phyloP scores from a whole-genome alignment of 2,797 vertebrate species.

The Ceryle rudis region DNA sequence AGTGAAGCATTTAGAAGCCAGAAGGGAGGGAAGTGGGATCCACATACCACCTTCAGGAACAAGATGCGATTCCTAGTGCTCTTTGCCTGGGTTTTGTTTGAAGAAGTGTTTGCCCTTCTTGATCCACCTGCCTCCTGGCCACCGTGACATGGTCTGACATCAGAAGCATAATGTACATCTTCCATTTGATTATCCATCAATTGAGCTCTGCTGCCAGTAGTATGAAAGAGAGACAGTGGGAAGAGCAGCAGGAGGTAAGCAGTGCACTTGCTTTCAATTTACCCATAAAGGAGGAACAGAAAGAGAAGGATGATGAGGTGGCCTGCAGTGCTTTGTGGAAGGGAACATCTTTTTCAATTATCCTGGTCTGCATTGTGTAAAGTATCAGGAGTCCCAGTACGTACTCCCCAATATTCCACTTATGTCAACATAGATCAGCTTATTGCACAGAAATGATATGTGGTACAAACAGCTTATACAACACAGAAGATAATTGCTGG shows the following conservation, averaged over 20 bases:
- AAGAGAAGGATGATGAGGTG: not conserved
- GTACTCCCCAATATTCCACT: not conserved
- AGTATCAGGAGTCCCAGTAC: not conserved
- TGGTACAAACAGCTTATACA: not conserved
- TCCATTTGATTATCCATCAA: not conserved
- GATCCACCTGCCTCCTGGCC: not conserved
- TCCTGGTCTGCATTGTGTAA: not conserved
- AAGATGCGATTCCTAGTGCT: not conserved
- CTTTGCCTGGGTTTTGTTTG: not conserved
- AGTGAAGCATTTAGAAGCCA: not conserved
- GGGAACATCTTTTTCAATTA: conserved; percentile 37
- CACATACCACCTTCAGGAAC: not conserved
- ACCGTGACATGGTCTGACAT: not conserved
- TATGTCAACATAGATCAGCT: not conserved
- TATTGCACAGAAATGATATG: not conserved
- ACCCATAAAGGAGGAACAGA: not conserved
- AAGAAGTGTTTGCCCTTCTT: not conserved
- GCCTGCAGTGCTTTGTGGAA: conserved; percentile 20
- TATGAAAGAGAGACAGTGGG: not conserved
- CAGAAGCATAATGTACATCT: not conserved
- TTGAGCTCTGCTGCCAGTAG: not conserved
- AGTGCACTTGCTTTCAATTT: not conserved
- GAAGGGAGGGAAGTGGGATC: not conserved
- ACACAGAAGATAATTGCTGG: not conserved
- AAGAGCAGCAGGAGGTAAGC: not conserved